Evolutionary conservation across 1,140 invertebrate genomes (phyloP).

Genomic region (Trichoplusia ni): DNA sequence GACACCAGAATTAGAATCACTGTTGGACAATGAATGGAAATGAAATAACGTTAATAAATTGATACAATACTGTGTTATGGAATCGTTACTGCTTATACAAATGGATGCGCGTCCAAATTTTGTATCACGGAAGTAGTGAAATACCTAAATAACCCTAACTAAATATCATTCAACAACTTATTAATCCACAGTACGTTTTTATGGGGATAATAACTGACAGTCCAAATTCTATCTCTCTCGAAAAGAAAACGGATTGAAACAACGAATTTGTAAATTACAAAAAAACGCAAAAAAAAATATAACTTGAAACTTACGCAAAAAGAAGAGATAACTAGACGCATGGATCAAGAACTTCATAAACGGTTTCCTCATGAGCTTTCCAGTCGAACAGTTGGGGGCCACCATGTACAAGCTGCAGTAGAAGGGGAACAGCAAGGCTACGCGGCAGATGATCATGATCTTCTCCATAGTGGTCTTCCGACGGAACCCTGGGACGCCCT

Average conservation of each 20-base stretch:
- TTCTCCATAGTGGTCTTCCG: constrained; percentile 87
- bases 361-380: constrained; percentile 91
- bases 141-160: too few relatives aligned
- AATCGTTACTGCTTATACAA: too few relatives aligned
- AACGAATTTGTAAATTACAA: background rate
- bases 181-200: too few relatives aligned
- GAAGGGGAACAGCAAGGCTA: constrained; percentile 92
- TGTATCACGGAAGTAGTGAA: too few relatives aligned
- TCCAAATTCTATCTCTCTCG: too few relatives aligned
- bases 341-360: constrained; percentile 98
- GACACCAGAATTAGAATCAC: constrained; percentile 93
- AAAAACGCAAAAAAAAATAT: background rate
- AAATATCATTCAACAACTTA: too few relatives aligned
- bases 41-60: background rate
- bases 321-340: constrained; percentile 95
- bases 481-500: constrained; percentile 93
- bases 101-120: too few relatives aligned
- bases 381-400: constrained; percentile 88
- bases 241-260: too few relatives aligned
- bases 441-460: constrained; percentile 86
- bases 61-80: too few relatives aligned
- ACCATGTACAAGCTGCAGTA: constrained; percentile 93
- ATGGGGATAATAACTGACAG: too few relatives aligned
- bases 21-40: constrained; percentile 59
- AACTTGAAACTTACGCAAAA: constrained; percentile 86